Conservation (phyloP, 2,113 vertebrate genomes). For the Bostrychus sinensis region DNA sequence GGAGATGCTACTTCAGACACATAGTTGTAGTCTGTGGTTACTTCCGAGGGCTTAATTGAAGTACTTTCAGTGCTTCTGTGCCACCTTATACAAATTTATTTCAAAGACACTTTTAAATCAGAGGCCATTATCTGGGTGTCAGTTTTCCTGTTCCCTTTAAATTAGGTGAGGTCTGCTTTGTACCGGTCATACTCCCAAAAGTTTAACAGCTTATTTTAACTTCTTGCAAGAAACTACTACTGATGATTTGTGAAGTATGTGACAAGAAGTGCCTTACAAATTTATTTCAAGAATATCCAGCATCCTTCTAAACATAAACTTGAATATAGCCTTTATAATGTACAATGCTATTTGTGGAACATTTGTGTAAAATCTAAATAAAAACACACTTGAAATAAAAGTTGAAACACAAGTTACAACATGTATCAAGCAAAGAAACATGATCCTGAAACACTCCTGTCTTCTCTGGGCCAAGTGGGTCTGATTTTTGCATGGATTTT, state of each 20-base stretch:
- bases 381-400: no score
- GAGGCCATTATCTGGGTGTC: conserved; percentile 85
- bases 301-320: no score
- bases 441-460: no score
- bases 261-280: neutral
- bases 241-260: neutral
- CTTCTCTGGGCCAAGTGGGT: no score
- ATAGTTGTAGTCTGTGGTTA: no score
- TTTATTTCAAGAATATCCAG: neutral
- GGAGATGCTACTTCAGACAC: neutral
- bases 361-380: no score
- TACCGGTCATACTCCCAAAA: neutral
- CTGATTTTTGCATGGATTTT: no score
- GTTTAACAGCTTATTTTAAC: conserved; percentile 5
- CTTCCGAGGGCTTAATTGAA: neutral
- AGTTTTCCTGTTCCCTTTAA: conserved; percentile 77
- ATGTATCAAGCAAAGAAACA: no score
- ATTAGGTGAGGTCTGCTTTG: conserved; percentile 42
- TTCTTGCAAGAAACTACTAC: neutral
- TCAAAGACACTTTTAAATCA: conserved; percentile 83
- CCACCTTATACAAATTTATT: neutral
- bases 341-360: no score
- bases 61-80: neutral
- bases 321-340: no score
- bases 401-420: no score